Evolutionary conservation across 2,113 vertebrate genomes (phyloP), one percentile per base, ranked within the genome.

Genomic region (Zosterops japonicus): DNA sequence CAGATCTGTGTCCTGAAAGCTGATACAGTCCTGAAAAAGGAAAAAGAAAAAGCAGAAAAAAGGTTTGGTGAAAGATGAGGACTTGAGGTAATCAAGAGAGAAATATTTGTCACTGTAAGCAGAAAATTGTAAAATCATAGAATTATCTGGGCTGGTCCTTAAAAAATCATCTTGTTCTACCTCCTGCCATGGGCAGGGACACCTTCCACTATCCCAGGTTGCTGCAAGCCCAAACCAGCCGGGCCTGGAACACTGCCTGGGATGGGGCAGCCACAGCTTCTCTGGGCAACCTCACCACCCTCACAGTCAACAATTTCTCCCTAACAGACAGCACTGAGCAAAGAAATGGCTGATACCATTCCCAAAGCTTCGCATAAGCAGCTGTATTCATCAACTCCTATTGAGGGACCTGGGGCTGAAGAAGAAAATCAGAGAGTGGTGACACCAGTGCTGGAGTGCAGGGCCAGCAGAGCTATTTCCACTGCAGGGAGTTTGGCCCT

Each of bases 221-320:
- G 14, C 49, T 77, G 12, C 41, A 63, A 83, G 22, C 5, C 9
- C 55, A 1, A 2, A 56, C 56, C 31, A 70, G 0, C 4, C 63
- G 61, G 17, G 3, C 5, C 55, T 52, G 1, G 28, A 3, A n/a
- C 39, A 55, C 4, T 83, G 0, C 9, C 49, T 49, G 41, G 8
- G 25, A 35, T 55, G 47, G 5, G 10, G 25, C 35, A 83, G 9
- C 47, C 71, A 42, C 79, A 76, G 31, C 31, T 63, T 5, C 41
- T 36, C 0, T 27, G 47, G 47, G 29, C 47, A 49, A 0, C 2
- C 4, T 55, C 21, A 0, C 0, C 47, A 23, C 1, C 28, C 35
- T 47, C 64, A 70, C 18, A 56, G 22, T 0, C 1, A 23, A 36
- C 4, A 49, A 77, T 63, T 63, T 36, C 49, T 35, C 56, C 8